phyloP scores from a whole-genome alignment of 1,140 invertebrate genomes.

The Asbolus verrucosus region DNA sequence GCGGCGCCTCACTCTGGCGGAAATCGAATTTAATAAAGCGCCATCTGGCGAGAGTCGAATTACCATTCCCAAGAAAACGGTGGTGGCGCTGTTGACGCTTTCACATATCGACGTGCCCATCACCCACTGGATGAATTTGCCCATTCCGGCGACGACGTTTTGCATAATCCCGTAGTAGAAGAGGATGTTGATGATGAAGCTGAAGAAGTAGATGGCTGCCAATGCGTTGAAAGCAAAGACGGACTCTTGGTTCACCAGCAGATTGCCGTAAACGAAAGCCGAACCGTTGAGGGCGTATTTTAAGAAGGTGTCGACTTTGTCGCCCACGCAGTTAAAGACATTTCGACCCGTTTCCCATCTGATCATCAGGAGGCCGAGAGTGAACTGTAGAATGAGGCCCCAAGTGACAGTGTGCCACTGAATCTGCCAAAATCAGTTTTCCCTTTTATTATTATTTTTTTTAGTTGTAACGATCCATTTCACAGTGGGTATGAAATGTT shows the following conservation, averaged over 20 bases:
- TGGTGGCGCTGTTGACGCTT: constrained; percentile 90
- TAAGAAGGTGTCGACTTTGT: constrained; percentile 85
- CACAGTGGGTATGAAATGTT: too few relatives aligned
- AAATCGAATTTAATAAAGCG: constrained; percentile 55
- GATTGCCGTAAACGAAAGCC: constrained; percentile 85
- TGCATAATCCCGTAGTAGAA: constrained; percentile 92
- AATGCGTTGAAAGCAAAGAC: constrained; percentile 89
- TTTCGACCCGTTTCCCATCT: constrained; percentile 82
- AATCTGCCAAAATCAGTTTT: constrained; percentile 67
- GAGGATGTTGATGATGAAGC: constrained; percentile 87
- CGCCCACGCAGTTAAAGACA: constrained; percentile 84
- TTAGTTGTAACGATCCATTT: too few relatives aligned
- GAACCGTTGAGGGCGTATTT: constrained; percentile 82
- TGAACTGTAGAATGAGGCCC: constrained; percentile 87
- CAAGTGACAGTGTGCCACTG: constrained; percentile 83
- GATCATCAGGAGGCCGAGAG: constrained; percentile 88
- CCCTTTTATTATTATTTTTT: too few relatives aligned
- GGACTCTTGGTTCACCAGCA: constrained; percentile 69
- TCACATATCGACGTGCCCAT: constrained; percentile 92
- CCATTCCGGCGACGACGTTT: constrained; percentile 85
- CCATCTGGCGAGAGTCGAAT: constrained; percentile 49
- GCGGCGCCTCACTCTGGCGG: constrained; percentile 90
- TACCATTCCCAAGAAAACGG: constrained; percentile 92
- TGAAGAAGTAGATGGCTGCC: constrained; percentile 92
- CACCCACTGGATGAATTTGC: constrained; percentile 78